A percentile compares a stretch with the other conserved stretches of the same genome.
phyloP scores from a whole-genome alignment of 1,140 invertebrate species.

The Drosophila teissieri region DNA sequence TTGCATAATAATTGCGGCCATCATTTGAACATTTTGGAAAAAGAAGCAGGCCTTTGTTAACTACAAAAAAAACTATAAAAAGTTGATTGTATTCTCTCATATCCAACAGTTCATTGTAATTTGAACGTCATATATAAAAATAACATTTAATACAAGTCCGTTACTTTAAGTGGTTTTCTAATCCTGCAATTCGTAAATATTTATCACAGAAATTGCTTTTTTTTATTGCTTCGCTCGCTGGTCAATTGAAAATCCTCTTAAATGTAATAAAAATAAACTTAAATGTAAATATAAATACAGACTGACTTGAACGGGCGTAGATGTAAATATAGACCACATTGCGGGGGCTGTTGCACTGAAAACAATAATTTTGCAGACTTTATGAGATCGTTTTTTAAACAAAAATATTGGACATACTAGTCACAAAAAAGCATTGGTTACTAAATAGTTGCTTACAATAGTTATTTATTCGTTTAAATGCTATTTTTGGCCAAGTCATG shows the following conservation, averaged over 20 bases:
- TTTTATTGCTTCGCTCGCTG: background rate
- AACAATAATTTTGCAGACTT: background rate
- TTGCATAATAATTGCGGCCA: constrained; percentile 1
- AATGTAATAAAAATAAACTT: constrained; percentile 52
- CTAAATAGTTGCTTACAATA: no score
- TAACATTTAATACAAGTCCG: background rate
- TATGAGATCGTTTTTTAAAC: no score
- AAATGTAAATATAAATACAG: constrained; percentile 48
- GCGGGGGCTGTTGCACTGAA: constrained; percentile 2
- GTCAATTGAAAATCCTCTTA: constrained; percentile 20
- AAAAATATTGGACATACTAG: no score
- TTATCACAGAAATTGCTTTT: constrained; percentile 46
- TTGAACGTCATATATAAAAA: background rate
- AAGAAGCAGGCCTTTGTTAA: no score
- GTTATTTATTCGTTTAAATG: no score
- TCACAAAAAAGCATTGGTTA: no score
- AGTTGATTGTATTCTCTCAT: no score
- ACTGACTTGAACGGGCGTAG: constrained; percentile 15
- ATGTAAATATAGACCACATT: constrained; percentile 10
- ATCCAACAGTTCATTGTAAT: background rate
- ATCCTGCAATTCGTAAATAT: constrained; percentile 34
- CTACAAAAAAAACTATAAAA: background rate
- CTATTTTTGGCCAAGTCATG: no score
- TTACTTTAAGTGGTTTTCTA: constrained; percentile 18
- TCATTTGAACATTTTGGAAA: background rate